Evolutionary conservation across 2,888 invertebrate species (phyloP).

Genomic region (Ommatoiulus sabulosus): DNA sequence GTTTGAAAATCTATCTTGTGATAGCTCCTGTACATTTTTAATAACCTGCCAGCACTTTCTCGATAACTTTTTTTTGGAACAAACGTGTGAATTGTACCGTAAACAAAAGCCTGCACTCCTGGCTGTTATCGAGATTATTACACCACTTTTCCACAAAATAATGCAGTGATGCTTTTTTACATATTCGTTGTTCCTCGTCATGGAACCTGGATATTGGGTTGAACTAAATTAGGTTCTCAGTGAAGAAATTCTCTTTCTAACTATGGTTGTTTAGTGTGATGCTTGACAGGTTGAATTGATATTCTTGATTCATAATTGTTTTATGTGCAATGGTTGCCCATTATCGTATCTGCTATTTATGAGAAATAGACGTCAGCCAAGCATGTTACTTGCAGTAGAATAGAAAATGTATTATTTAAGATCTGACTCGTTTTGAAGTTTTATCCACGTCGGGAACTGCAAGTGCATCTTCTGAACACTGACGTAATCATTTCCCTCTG

Average conservation of each 20-base stretch:
- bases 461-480: constrained; percentile 37
- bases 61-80: background rate
- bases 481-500: background rate
- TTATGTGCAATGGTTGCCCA: background rate
- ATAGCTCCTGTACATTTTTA: background rate
- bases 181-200: background rate
- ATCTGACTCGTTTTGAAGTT: background rate
- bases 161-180: background rate
- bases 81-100: background rate
- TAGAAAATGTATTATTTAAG: constrained; percentile 20
- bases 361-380: background rate
- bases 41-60: constrained; percentile 8
- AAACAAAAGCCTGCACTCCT: background rate
- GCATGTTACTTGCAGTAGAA: constrained; percentile 22
- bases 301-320: background rate
- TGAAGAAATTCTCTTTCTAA: background rate
- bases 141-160: background rate
- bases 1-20: background rate
- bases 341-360: background rate
- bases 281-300: background rate
- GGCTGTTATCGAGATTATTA: background rate
- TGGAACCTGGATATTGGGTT: background rate
- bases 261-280: constrained; percentile 15
- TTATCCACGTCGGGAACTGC: constrained; percentile 18
- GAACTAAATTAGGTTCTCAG: background rate